Evolutionary conservation across 2,888 invertebrate genomes (phyloP), one percentile per base, ranked within the genome.

Genomic region (Pediacus dermestoides): DNA sequence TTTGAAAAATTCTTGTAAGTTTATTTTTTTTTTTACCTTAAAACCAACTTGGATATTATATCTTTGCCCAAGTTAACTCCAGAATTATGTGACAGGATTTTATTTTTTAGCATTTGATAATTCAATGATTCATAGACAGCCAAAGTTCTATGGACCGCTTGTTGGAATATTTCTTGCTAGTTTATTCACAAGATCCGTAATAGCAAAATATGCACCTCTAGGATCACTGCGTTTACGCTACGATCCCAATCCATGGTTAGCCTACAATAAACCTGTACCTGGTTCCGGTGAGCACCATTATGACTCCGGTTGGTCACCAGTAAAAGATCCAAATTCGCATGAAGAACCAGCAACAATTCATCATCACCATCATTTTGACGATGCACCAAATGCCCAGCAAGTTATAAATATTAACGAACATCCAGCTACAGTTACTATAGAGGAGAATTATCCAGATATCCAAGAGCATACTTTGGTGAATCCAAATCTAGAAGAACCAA

Each of bases 141-240:
- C 52, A 23, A 46, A 47, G 35, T 52, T 52, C 25, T 56, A 49
- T 26, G 52, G 55, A 7, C 58, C 57, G 3, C 25, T 60, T 4
- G 13, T 58, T 21, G 53, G 50, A 12, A 30, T 58, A 4, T 44
- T 60, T n/a, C 34, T 58, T 21, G 52, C 53, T n/a, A 55, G 52
- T 37, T 37, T 59, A 9, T 27, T 57, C 16, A 48, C 53, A 1
- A 52, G 53, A 26, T 48, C 44, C 4, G 52, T 46, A 7, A 27
- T 49, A 14, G 58, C 58, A 3, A 60, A 55, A 41, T 57, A 45
- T 30, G 44, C 47, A 4, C 49, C 49, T 4, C 21, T 45, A 2
- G 50, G 52, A 14, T 34, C 50, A 12, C 26, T 52, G 9, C 44
- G 41, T 18, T 25, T 56, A 3, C 46, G 48, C 14, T 54, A 53